Base-by-base conservation (phyloP, 2,888 invertebrate species). In the Ennomos quercinarius region DNA sequence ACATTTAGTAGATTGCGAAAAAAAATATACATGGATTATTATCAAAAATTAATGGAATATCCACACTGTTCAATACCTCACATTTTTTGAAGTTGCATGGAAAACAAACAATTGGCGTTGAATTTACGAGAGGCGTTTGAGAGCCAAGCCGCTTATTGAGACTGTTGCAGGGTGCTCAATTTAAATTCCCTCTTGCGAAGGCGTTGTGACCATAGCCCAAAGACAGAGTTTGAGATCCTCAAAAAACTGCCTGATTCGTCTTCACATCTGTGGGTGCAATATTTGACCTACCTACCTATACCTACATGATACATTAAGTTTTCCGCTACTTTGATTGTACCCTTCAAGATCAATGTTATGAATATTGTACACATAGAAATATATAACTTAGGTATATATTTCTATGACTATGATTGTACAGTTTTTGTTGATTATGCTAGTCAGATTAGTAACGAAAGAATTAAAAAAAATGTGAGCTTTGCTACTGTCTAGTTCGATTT, bases 121-220 rank as follows among this genome's bases (percentile, higher is more conserved):
- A 87, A 88, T 90, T 88, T 89, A 90, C 83, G 86, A 85, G 75
- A 67, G 71, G 76, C 76, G 80, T 77, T n/a, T 77, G 77, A 80
- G 81, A 83, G 89, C 87, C 87, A 89, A 89, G 84, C 84, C 82
- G 86, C 87, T 90, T 89, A 89, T 89, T 89, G 86, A 83, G 83
- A 85, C 80, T 82, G 74, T 80, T 79, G 74, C 76, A 74, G 74
- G 71, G 68, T 70, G 80, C 76, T 80, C 84, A 77, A 84, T 87
- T 87, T 82, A 77, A 83, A 83, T 81, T 81, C 74, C 68, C 62
- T 57, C 47, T 34, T 54, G 6, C 38, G 27, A 48, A 8, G 3
- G 47, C 39, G 38, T 37, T 37, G 44, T 9, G 36, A 49, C 40
- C 37, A 41, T 9, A 53, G 50, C 34, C 38, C n/a, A 13, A 27